phyloP scores from a whole-genome alignment of 2,797 vertebrate species.

The Hippopotamyrus pictus region DNA sequence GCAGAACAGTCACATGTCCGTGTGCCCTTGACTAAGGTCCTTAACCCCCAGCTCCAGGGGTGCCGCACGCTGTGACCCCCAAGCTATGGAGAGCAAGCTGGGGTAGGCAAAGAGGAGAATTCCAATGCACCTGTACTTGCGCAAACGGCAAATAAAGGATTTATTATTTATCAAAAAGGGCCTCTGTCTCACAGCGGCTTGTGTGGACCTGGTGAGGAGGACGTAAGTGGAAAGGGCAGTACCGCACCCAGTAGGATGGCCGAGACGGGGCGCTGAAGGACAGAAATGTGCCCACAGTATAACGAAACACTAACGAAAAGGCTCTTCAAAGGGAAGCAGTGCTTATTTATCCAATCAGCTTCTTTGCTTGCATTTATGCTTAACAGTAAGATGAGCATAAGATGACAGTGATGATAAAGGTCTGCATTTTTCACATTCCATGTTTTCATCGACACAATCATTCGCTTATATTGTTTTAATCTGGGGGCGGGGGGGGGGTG shows the following conservation, averaged over 20 bases:
- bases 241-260: neutral
- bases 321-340: neutral
- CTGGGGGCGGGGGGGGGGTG: too few relatives aligned
- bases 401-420: neutral
- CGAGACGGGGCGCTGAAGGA: neutral
- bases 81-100: neutral
- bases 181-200: neutral
- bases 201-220: neutral
- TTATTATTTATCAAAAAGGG: neutral
- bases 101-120: neutral
- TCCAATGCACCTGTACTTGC: neutral
- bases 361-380: neutral
- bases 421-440: neutral
- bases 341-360: neutral
- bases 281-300: neutral
- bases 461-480: neutral
- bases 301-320: neutral
- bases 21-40: neutral
- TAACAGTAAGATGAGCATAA: neutral
- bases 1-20: neutral
- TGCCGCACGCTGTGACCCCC: neutral
- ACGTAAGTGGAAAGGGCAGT: neutral
- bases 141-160: neutral
- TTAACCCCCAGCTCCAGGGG: neutral
- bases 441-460: neutral